Base-by-base conservation (phyloP, 2,888 invertebrate genomes). In the Mycalesis mineus region DNA sequence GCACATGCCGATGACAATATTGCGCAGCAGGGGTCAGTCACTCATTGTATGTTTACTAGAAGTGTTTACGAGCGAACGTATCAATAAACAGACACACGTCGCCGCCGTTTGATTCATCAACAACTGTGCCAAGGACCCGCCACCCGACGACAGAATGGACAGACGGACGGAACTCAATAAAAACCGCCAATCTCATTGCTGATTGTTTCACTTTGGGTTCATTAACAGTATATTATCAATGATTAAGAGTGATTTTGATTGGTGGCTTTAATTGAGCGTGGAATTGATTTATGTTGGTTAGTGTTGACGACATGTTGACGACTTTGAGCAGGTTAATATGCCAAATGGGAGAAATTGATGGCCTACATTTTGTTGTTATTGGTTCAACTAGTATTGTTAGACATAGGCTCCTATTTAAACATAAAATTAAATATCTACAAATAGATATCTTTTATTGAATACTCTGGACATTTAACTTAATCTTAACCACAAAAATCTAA, bases 231-330 rank as follows among this genome's bases (percentile, higher is more conserved):
- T 22, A 22, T 22, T 28, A 28, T 28, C 29, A 14, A 29, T 47
- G 47, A 47, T 47, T 33, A 47, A 37, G 28, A 53, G 37, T 53
- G 36, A 45, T 53, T 45, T 44, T 53, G 44, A 53, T 52, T 41
- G 39, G 33, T 28, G 42, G 41, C 17, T 37, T 37, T 53, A 53
- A 44, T 53, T 42, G 14, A n/a, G 53, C 37, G 9, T 9, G 53
- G 3, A 14, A 44, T 45, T 53, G 44, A 53, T 53, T 53, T 37
- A 45, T 37, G 29, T 37, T 49, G 37, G 22, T 17, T 48, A 36
- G n/a, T 39, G 15, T 9, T 36, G 22, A 22, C 5, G 22, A 2
- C 22, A 4, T 22, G 22, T 22, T 22, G 22, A 22, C 22, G 5
- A 2, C 5, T 22, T 22, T 22, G 22, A 4, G 22, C 22, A 22